Conservation (phyloP, 2,797 vertebrate genomes). For the Ceryle rudis region DNA sequence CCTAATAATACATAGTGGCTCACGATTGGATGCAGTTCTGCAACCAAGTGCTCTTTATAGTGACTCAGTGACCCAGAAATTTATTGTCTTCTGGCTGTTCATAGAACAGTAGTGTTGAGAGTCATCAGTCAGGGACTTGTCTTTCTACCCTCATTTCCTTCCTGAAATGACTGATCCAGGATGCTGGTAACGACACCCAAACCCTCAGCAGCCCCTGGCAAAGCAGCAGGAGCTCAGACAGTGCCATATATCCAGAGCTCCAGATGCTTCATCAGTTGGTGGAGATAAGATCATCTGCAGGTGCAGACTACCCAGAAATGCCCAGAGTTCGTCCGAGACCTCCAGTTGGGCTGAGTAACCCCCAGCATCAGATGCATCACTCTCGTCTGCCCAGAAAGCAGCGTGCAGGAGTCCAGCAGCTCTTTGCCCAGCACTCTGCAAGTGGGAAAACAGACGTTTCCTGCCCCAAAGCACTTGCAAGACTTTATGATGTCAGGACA, state of each 20-base stretch:
- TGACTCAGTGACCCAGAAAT: conserved; percentile 64
- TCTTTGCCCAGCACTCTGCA: not conserved
- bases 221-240: not conserved
- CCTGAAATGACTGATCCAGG: not conserved
- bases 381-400: not conserved
- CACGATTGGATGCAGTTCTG: not conserved
- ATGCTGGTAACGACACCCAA: not conserved
- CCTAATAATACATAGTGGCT: conserved; percentile 24
- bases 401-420: accelerated
- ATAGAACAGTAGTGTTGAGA: not conserved
- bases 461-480: not conserved
- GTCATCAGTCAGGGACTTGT: conserved; percentile 24
- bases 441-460: not conserved
- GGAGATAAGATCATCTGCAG: not conserved
- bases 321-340: not conserved
- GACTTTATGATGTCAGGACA: not conserved
- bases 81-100: conserved; percentile 17
- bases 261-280: accelerated
- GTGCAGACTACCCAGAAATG: not conserved
- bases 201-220: not conserved
- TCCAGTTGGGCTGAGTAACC: not conserved
- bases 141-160: not conserved
- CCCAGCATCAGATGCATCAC: accelerated
- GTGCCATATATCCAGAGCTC: not conserved
- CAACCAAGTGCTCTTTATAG: conserved; percentile 30